Evolutionary conservation across 2,797 vertebrate species (phyloP).

Genomic region (Girardinus metallicus): DNA sequence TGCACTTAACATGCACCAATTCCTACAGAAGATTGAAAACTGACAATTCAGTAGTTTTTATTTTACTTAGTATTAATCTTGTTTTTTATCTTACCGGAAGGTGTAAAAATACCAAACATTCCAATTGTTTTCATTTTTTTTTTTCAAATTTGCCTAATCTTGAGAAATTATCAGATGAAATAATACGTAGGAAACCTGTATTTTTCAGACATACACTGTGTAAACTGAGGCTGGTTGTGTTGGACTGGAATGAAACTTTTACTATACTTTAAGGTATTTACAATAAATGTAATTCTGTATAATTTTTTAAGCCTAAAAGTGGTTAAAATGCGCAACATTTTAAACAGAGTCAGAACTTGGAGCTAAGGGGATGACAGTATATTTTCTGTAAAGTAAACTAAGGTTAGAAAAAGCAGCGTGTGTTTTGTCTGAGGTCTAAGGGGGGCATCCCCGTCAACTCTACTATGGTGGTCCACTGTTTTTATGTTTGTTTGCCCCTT

Average conservation of each 20-base stretch:
- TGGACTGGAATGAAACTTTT: neutral
- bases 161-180: neutral
- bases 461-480: neutral
- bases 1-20: neutral
- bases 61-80: neutral
- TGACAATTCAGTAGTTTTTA: neutral
- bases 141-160: neutral
- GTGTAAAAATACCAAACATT: neutral
- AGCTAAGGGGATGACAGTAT: neutral
- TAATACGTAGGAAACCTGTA: neutral
- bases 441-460: neutral
- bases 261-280: neutral
- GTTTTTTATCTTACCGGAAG: neutral
- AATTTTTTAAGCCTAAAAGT: neutral
- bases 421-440: neutral
- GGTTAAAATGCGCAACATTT: neutral
- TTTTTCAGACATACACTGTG: neutral
- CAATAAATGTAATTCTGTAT: neutral
- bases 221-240: neutral
- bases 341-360: neutral
- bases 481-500: slow-evolving; percentile 38
- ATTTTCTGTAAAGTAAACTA: neutral
- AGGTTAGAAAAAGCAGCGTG: neutral
- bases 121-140: neutral
- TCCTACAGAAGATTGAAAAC: neutral